These are phyloP conservation scores for Hippocampus zosterae DNA, from an alignment of 2,113 vertebrate genomes.

Conservation along the genomic window DNA sequence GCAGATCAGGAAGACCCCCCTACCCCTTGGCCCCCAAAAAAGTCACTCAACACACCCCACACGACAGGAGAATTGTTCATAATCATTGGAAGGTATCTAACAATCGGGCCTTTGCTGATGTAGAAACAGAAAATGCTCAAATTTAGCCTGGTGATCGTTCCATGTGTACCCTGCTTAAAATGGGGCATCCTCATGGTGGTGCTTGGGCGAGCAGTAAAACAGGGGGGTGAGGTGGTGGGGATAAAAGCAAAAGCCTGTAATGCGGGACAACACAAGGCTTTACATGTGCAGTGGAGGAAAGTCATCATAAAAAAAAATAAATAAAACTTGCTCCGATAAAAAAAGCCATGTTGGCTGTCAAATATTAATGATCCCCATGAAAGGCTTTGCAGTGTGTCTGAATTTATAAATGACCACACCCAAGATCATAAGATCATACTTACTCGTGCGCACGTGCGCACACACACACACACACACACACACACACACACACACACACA, in stretches of 20 bases:
- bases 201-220: neutral
- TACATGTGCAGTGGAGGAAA: conserved; percentile 63
- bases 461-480: neutral
- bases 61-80: neutral
- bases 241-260: conserved; percentile 79
- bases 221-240: conserved; percentile 37
- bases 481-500: conserved; percentile 12
- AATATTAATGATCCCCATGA: conserved; percentile 74
- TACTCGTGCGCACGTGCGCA: neutral
- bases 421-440: neutral
- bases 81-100: neutral
- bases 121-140: neutral
- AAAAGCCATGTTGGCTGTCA: conserved; percentile 71
- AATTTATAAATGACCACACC: conserved; percentile 60
- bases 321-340: conserved; percentile 67
- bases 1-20: too few relatives aligned
- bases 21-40: too few relatives aligned
- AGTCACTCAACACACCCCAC: neutral
- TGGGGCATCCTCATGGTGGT: conserved; percentile 29
- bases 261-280: conserved; percentile 56
- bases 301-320: conserved; percentile 48
- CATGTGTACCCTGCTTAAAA: conserved; percentile 10
- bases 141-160: neutral
- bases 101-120: neutral
- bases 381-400: conserved; percentile 66